Percentiles rank a stretch among this genome's conserved stretches.
Evolutionary conservation across 2,888 invertebrate species (phyloP).

Genomic region (Drosophila dives): DNA sequence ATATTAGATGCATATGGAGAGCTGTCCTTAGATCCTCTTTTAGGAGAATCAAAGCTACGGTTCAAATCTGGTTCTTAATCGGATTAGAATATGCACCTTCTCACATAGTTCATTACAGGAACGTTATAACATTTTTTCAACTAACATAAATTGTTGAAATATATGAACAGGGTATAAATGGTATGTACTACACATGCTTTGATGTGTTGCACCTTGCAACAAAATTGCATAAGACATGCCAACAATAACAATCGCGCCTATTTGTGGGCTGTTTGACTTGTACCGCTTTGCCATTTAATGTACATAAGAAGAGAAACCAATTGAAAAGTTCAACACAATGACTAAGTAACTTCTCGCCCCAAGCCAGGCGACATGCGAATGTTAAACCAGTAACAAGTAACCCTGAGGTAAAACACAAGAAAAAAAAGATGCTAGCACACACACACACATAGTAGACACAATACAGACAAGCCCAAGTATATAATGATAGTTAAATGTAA

Average conservation of each 20-base stretch:
- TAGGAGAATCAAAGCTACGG: not conserved
- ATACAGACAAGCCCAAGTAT: slow-evolving; percentile 13
- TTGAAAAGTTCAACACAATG: slow-evolving; percentile 43
- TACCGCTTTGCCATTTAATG: slow-evolving; percentile 50
- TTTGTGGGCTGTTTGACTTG: slow-evolving; percentile 10
- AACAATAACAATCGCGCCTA: slow-evolving; percentile 20
- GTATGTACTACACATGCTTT: slow-evolving; percentile 9
- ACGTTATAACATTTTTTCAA: not conserved
- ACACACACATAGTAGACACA: slow-evolving; percentile 15
- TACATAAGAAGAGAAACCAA: slow-evolving; percentile 24
- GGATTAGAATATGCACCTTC: not conserved
- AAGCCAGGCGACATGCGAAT: slow-evolving; percentile 20
- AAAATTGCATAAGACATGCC: slow-evolving; percentile 31
- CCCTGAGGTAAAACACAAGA: slow-evolving; percentile 42
- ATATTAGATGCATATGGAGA: no score
- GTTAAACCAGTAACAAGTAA: slow-evolving; percentile 36
- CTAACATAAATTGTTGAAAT: not conserved
- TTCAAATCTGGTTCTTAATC: not conserved
- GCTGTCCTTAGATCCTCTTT: no score
- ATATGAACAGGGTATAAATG: slow-evolving; percentile 12
- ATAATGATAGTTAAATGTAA: slow-evolving; percentile 57
- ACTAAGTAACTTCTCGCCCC: slow-evolving; percentile 52
- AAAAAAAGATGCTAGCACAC: slow-evolving; percentile 24
- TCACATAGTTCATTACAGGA: not conserved
- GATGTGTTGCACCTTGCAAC: slow-evolving; percentile 43